Conservation (phyloP, 2,888 invertebrate genomes). For the Azorinus chamasolen region DNA sequence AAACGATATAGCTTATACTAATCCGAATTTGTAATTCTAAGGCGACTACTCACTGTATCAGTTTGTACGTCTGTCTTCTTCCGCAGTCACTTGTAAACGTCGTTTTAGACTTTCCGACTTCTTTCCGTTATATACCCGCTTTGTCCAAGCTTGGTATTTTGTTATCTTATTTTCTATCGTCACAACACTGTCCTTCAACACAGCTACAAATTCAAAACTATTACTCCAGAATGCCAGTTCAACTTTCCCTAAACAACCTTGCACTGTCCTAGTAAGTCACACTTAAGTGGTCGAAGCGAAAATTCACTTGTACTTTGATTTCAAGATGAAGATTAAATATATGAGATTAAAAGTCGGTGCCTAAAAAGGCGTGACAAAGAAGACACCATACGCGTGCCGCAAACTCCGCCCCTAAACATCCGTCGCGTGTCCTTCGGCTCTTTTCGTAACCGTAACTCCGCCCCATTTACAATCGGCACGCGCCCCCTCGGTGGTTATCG, state of each 20-base stretch:
- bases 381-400: conserved; percentile 65
- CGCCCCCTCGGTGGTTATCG: conserved; percentile 53
- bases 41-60: too few species aligned
- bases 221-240: too few species aligned
- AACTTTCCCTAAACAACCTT: background rate
- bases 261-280: background rate
- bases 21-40: too few species aligned
- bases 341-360: conserved; percentile 57
- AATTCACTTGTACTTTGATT: conserved; percentile 63
- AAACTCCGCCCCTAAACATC: conserved; percentile 51
- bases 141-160: too few species aligned
- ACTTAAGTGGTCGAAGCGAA: conserved; percentile 5
- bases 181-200: too few species aligned
- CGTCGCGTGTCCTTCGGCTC: conserved; percentile 62
- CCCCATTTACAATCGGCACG: conserved; percentile 50
- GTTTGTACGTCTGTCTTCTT: too few species aligned
- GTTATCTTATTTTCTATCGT: too few species aligned
- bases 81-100: too few species aligned
- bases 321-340: conserved; percentile 65
- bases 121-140: too few species aligned
- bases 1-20: too few species aligned
- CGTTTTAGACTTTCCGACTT: too few species aligned
- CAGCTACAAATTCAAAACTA: too few species aligned
- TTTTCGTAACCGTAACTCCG: conserved; percentile 49
- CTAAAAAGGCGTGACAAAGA: conserved; percentile 69